These are phyloP conservation scores for Platerodrilus igneus DNA, from an alignment of 2,888 invertebrate genomes.

Conservation along the genomic window DNA sequence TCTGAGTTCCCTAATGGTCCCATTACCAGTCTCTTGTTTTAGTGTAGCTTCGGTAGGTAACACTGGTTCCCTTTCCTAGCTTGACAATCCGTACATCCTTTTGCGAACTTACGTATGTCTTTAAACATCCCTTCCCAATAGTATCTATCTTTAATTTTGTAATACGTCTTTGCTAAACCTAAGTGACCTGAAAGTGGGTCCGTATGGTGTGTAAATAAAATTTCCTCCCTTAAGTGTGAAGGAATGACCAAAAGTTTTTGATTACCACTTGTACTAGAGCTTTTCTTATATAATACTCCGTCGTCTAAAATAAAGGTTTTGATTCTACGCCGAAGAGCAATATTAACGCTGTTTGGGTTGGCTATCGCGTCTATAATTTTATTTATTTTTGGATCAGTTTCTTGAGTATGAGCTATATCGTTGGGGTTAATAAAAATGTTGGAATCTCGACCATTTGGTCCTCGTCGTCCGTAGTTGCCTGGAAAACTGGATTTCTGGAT, in stretches of 20 bases:
- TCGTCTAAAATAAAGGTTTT: constrained; percentile 5
- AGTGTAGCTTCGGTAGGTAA: too few relatives aligned
- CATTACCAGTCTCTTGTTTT: too few relatives aligned
- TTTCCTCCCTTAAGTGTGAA: background rate
- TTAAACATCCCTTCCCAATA: constrained; percentile 17
- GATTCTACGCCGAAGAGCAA: background rate
- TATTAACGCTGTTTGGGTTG: background rate
- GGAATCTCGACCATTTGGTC: constrained; percentile 7
- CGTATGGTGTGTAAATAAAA: background rate
- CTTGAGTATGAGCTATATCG: constrained; percentile 8
- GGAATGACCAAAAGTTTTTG: constrained; percentile 7
- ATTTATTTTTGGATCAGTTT: constrained; percentile 2
- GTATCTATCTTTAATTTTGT: constrained; percentile 13
- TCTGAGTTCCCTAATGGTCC: too few relatives aligned
- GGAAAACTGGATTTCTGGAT: constrained; percentile 8
- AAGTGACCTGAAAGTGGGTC: constrained; percentile 8
- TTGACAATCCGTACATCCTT: constrained; percentile 25
- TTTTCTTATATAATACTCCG: constrained; percentile 5
- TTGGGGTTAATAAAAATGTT: constrained; percentile 6
- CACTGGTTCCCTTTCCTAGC: constrained; percentile 25
- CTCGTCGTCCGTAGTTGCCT: background rate
- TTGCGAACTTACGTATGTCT: constrained; percentile 19
- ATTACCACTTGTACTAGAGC: background rate
- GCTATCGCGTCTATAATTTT: background rate
- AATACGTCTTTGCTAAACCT: constrained; percentile 3